Evolutionary conservation across 2,797 vertebrate genomes (phyloP).

Genomic region (Chanos chanos): DNA sequence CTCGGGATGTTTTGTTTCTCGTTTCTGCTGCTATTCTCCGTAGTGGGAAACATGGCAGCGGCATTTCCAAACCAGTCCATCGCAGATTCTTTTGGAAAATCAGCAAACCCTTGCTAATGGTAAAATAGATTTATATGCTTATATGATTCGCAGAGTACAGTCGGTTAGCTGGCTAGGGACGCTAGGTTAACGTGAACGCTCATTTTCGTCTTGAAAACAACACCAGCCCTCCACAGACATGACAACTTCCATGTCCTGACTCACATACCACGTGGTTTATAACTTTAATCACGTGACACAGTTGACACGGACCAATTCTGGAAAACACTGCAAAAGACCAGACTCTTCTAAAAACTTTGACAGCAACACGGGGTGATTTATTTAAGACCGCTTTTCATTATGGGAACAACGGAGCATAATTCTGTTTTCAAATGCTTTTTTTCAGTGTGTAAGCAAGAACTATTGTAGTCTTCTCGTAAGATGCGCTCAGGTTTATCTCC

Average conservation of each 20-base stretch:
- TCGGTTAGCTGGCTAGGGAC: neutral
- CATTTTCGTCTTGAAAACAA: conserved; percentile 14
- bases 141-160: neutral
- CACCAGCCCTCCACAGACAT: conserved; percentile 26
- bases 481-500: too few species aligned
- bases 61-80: conserved; percentile 69
- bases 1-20: conserved; percentile 27
- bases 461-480: too few species aligned
- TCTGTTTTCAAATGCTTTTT: too few species aligned
- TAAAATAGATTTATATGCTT: neutral
- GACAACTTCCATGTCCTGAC: conserved; percentile 39
- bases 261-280: conserved; percentile 31
- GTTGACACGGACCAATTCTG: too few species aligned
- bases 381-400: too few species aligned
- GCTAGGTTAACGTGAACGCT: neutral
- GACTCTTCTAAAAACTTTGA: too few species aligned
- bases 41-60: conserved; percentile 12
- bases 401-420: too few species aligned
- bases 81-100: neutral
- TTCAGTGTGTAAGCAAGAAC: too few species aligned
- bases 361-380: too few species aligned
- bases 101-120: too few species aligned
- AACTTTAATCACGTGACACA: conserved; percentile 28
- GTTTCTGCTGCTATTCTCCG: conserved; percentile 29
- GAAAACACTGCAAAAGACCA: too few species aligned